These are phyloP conservation scores for Lampris megalopsis DNA, from an alignment of 2,113 vertebrate genomes.

Conservation along the genomic window DNA sequence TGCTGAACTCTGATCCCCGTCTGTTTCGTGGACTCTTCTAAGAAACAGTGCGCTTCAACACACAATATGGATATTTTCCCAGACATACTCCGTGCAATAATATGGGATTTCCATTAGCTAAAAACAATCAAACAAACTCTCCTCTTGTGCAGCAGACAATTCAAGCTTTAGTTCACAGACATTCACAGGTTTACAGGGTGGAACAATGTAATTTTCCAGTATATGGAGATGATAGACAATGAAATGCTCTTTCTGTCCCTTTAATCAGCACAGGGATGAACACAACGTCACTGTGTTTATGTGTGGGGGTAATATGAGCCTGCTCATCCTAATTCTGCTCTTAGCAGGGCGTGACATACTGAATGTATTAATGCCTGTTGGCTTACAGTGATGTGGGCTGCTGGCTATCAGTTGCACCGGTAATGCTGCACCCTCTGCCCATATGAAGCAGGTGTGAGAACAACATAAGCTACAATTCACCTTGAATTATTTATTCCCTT, in stretches of 20 bases:
- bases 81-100: too few relatives aligned
- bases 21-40: neutral
- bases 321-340: constrained; percentile 23
- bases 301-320: constrained; percentile 54
- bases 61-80: too few relatives aligned
- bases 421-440: constrained; percentile 46
- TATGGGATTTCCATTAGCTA: too few relatives aligned
- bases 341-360: constrained; percentile 38
- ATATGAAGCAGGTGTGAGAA: constrained; percentile 66
- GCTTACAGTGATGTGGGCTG: constrained; percentile 32
- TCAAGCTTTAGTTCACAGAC: constrained; percentile 3
- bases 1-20: neutral
- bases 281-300: constrained; percentile 36
- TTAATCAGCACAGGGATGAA: constrained; percentile 11
- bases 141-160: neutral
- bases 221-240: constrained; percentile 26
- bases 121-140: neutral
- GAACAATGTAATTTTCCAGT: constrained; percentile 27
- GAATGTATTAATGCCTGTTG: constrained; percentile 31
- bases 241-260: constrained; percentile 35
- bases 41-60: neutral
- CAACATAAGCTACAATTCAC: constrained; percentile 43
- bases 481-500: constrained; percentile 64
- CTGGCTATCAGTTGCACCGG: constrained; percentile 44
- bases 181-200: constrained; percentile 13